Percentiles rank a stretch among this genome's conserved stretches.
Conservation (phyloP, 2,113 vertebrate species). For the Oxygymnocypris stewartii region DNA sequence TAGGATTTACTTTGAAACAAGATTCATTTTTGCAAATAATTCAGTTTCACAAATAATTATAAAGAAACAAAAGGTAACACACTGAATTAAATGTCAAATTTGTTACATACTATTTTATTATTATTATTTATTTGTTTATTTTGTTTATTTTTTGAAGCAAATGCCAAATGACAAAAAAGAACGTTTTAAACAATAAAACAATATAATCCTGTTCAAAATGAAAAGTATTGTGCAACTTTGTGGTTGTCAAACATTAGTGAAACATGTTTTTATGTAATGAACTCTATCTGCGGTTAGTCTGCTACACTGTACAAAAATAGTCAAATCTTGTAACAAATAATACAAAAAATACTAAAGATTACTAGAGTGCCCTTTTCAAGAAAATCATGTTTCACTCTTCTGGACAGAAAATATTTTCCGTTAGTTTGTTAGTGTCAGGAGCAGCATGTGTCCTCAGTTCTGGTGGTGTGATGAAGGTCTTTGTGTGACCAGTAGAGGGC, state of each 20-base stretch:
- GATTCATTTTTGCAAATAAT: no score
- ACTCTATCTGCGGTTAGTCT: not conserved
- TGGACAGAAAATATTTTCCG: not conserved
- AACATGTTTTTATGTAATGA: not conserved
- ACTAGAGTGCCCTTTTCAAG: no score
- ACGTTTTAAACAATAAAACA: not conserved
- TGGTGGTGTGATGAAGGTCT: slow-evolving; percentile 38
- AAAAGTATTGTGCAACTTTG: not conserved
- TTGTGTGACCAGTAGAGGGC: slow-evolving; percentile 61
- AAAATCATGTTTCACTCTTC: not conserved
- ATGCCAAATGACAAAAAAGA: not conserved
- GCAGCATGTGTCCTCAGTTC: not conserved
- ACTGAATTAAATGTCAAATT: not conserved
- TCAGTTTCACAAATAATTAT: no score
- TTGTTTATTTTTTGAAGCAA: not conserved
- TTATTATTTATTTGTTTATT: no score
- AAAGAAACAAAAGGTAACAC: no score
- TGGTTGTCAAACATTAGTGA: not conserved
- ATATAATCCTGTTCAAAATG: not conserved
- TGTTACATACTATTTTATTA: not conserved
- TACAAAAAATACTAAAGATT: no score
- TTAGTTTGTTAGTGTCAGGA: not conserved
- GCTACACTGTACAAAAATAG: no score
- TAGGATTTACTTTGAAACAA: no score
- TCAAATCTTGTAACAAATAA: no score